Evolutionary conservation across 2,888 invertebrate genomes (phyloP).

Genomic region (Amiota communis): DNA sequence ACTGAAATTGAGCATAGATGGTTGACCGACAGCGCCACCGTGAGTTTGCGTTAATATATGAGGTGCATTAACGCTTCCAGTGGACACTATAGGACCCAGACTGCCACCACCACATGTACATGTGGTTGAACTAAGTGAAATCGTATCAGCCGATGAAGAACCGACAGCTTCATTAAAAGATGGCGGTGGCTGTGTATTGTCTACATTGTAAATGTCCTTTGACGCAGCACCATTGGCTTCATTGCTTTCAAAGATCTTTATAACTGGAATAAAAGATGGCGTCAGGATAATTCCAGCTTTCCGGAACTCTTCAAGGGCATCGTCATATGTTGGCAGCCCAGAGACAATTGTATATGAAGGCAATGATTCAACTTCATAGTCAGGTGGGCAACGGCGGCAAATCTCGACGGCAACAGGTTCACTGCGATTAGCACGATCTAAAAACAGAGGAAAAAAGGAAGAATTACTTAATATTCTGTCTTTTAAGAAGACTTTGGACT

Average conservation of each 20-base stretch:
- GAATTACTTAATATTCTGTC: no score
- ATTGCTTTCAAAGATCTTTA: conserved; percentile 68
- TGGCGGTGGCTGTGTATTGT: conserved; percentile 45
- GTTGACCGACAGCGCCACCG: conserved; percentile 27
- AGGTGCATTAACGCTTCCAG: conserved; percentile 47
- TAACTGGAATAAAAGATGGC: conserved; percentile 65
- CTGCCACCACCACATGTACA: conserved; percentile 64
- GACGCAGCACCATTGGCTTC: conserved; percentile 49
- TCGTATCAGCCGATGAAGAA: conserved; percentile 52
- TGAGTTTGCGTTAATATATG: background rate
- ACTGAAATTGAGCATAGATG: conserved; percentile 22
- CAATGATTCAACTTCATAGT: conserved; percentile 75
- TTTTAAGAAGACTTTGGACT: no score
- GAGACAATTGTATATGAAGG: conserved; percentile 79
- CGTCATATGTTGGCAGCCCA: conserved; percentile 79
- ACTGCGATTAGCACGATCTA: conserved; percentile 73
- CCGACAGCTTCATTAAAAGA: conserved; percentile 25
- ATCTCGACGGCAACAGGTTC: conserved; percentile 63
- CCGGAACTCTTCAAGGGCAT: conserved; percentile 77
- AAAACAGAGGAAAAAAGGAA: conserved; percentile 47
- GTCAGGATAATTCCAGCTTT: conserved; percentile 71
- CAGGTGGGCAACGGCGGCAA: conserved; percentile 69
- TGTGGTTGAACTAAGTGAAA: conserved; percentile 58
- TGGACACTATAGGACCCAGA: conserved; percentile 13
- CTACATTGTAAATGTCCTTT: conserved; percentile 55